Percentiles rank a stretch among this genome's conserved stretches.
These are phyloP conservation scores for Scaptomyza pallida DNA, from an alignment of 1,140 invertebrate genomes.

Conservation along the genomic window DNA sequence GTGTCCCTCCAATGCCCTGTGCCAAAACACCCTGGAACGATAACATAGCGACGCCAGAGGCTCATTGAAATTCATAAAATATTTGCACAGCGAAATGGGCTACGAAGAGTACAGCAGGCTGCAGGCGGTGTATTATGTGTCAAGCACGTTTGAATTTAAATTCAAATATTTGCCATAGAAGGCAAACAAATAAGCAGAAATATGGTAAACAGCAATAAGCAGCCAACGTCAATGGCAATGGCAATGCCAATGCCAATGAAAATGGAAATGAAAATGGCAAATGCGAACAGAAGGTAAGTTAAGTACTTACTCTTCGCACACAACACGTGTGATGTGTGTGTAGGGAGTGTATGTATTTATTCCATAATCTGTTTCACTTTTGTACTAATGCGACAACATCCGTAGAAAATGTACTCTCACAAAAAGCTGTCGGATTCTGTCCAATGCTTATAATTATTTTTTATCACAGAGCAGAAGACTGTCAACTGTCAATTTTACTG, in stretches of 20 bases:
- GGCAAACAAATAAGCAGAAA: conserved; percentile 80
- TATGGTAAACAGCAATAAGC: conserved; percentile 79
- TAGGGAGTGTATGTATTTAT: background rate
- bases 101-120: conserved; percentile 51
- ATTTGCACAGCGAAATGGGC: conserved; percentile 77
- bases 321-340: conserved; percentile 8
- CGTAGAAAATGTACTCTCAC: conserved; percentile 1
- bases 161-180: conserved; percentile 77
- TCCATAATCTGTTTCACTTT: conserved; percentile 1
- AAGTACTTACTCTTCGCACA: conserved; percentile 18
- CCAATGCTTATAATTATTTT: background rate
- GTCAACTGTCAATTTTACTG: no score
- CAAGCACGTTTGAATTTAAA: conserved; percentile 81
- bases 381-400: background rate
- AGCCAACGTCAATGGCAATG: conserved; percentile 38
- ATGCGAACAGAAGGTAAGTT: conserved; percentile 20
- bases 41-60: conserved; percentile 41
- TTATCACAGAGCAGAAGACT: background rate
- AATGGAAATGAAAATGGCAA: conserved; percentile 7
- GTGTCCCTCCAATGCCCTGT: background rate
- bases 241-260: conserved; percentile 9
- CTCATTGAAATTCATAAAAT: conserved; percentile 81
- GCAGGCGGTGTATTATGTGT: conserved; percentile 74
- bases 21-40: background rate
- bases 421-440: background rate